Evolutionary conservation across 2,888 invertebrate genomes (phyloP).

Genomic region (Amphipyra tragopoginis): DNA sequence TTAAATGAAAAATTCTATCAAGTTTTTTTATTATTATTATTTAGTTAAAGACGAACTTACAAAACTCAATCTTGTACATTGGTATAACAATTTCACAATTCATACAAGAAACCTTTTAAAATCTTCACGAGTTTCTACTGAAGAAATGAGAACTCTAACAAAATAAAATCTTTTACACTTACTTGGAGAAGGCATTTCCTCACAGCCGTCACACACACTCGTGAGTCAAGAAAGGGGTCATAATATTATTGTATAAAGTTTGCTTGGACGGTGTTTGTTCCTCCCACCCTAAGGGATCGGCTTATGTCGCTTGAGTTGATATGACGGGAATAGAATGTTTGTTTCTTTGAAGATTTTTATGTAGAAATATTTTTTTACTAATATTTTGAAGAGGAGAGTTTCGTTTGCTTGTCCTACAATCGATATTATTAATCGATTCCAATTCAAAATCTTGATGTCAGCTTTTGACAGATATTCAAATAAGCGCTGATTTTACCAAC

Average conservation of each 20-base stretch:
- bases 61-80: too few species aligned
- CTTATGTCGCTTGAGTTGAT: background rate
- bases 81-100: background rate
- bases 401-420: too few species aligned
- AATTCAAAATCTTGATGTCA: too few species aligned
- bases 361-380: background rate
- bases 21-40: too few species aligned
- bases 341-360: too few species aligned
- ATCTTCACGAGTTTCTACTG: background rate
- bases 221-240: constrained; percentile 6
- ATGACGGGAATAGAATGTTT: background rate
- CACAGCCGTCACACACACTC: constrained; percentile 28
- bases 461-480: too few species aligned
- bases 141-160: background rate
- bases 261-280: constrained; percentile 27
- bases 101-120: background rate
- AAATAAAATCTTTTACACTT: constrained; percentile 11
- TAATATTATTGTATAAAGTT: constrained; percentile 15
- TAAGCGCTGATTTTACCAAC: too few species aligned
- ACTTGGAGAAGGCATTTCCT: constrained; percentile 8
- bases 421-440: too few species aligned
- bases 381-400: too few species aligned
- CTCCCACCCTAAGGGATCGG: constrained; percentile 13
- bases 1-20: too few species aligned
- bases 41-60: too few species aligned